Conservation (phyloP, 2,888 invertebrate genomes). For the Escarpia spicata region DNA sequence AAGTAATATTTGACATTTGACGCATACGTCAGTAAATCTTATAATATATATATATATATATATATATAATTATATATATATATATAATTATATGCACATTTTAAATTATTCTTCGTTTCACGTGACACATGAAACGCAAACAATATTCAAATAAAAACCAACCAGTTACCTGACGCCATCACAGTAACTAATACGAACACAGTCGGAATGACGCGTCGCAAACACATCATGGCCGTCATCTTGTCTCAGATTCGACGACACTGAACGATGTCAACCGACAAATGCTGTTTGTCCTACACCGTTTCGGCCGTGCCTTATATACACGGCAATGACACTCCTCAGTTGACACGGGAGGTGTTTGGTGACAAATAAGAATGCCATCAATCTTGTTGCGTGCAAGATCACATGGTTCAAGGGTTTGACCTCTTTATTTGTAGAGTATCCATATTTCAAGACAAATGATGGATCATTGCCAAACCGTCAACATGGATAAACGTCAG, state of each 20-base stretch:
- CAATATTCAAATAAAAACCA: not conserved
- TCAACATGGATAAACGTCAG: too few species aligned
- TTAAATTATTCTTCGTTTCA: not conserved
- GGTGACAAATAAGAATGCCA: not conserved
- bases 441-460: too few species aligned
- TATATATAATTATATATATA: too few species aligned
- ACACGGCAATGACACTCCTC: not conserved
- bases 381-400: not conserved
- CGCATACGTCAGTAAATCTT: too few species aligned
- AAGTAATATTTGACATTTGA: too few species aligned
- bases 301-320: not conserved
- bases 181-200: not conserved
- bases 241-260: not conserved
- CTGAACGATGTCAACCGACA: too few species aligned
- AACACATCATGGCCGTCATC: not conserved
- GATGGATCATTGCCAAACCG: too few species aligned
- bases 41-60: too few species aligned
- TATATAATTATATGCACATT: not conserved
- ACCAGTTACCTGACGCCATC: not conserved
- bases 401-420: not conserved
- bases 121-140: not conserved
- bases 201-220: not conserved
- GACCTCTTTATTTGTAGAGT: too few species aligned
- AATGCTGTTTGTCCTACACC: not conserved
- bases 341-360: not conserved